Evolutionary conservation across 1,140 invertebrate species (phyloP).

Genomic region (Ceratosolen solmsi): DNA sequence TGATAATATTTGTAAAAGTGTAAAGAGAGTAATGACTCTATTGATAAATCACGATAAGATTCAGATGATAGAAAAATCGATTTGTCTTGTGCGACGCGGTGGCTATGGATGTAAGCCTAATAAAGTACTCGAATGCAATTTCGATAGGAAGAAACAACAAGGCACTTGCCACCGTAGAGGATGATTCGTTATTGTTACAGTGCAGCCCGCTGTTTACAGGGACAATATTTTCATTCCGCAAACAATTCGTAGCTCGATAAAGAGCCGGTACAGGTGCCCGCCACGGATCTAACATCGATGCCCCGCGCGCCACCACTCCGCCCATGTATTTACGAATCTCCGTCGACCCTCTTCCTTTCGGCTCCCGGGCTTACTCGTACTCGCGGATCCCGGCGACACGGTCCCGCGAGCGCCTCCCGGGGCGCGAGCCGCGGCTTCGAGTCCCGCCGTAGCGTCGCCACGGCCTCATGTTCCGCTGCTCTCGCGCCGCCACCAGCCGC

Average conservation of each 20-base stretch:
- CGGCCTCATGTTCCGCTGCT: too few species aligned
- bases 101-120: slow-evolving; percentile 26
- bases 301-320: slow-evolving; percentile 55
- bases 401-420: not conserved
- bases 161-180: slow-evolving; percentile 40
- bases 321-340: slow-evolving; percentile 65
- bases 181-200: slow-evolving; percentile 66
- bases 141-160: slow-evolving; percentile 51
- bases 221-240: slow-evolving; percentile 74
- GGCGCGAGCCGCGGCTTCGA: not conserved
- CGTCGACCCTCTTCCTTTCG: not conserved
- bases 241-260: slow-evolving; percentile 72
- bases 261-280: slow-evolving; percentile 65
- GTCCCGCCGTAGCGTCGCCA: not conserved
- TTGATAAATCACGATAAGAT: slow-evolving; percentile 44
- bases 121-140: slow-evolving; percentile 51
- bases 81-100: not conserved
- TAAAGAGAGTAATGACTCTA: slow-evolving; percentile 34
- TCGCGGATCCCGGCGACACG: not conserved
- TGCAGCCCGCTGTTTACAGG: slow-evolving; percentile 70
- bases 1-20: slow-evolving; percentile 48
- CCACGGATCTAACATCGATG: slow-evolving; percentile 66
- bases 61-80: slow-evolving; percentile 31
- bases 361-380: not conserved
- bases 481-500: too few species aligned